Conservation (phyloP, 2,113 vertebrate species). For the Myrmecophaga tridactyla region DNA sequence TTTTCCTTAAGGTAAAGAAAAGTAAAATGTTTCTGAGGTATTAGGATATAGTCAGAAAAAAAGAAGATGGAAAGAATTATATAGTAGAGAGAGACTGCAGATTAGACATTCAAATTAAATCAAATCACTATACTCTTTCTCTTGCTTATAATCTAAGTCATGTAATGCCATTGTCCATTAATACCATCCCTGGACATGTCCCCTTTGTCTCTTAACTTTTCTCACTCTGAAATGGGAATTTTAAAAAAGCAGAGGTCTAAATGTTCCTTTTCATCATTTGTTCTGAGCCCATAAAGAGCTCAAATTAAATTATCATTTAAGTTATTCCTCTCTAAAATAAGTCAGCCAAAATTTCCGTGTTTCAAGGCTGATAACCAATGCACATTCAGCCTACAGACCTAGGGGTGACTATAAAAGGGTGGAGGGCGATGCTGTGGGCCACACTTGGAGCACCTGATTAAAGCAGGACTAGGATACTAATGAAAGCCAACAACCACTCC, state of each 20-base stretch:
- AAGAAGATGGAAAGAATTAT: neutral
- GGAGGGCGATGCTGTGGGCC: neutral
- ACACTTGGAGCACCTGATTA: conserved; percentile 31
- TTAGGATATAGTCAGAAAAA: neutral
- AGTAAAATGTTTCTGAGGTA: neutral
- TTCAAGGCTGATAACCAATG: neutral
- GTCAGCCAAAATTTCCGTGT: neutral
- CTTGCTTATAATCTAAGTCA: neutral
- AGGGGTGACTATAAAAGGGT: conserved; percentile 37
- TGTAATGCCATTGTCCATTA: neutral
- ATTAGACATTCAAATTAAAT: neutral
- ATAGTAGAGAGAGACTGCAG: neutral
- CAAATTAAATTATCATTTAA: conserved; percentile 32
- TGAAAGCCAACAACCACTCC: conserved; percentile 27
- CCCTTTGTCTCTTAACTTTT: neutral
- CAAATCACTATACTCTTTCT: neutral
- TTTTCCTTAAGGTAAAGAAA: neutral
- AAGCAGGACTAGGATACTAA: conserved; percentile 11
- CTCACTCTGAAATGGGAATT: neutral
- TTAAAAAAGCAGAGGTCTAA: neutral
- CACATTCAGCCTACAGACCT: neutral
- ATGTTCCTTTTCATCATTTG: neutral
- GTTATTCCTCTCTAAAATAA: conserved; percentile 6
- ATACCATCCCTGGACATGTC: neutral
- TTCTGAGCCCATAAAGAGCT: neutral